Percentiles rank a stretch among this genome's conserved stretches.
These are phyloP conservation scores for Eristalinus sepulchralis DNA, from an alignment of 2,888 invertebrate genomes.

Conservation along the genomic window DNA sequence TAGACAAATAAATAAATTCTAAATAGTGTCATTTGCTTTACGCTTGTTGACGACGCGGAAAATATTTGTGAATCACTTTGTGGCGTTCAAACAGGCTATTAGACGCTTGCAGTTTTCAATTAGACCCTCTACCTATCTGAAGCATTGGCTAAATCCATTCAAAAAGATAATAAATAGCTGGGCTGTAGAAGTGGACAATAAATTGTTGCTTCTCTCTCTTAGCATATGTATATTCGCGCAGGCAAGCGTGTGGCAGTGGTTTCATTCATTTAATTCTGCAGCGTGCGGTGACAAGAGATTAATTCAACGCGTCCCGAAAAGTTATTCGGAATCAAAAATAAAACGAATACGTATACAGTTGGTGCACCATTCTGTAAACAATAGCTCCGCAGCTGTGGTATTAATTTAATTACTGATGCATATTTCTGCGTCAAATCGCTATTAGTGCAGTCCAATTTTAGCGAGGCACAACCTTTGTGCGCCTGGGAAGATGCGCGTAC, in stretches of 20 bases:
- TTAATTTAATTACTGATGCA: constrained; percentile 44
- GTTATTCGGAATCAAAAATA: constrained; percentile 38
- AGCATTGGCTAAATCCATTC: constrained; percentile 26
- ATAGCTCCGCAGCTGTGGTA: constrained; percentile 58
- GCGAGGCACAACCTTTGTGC: constrained; percentile 52
- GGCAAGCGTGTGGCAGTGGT: constrained; percentile 41
- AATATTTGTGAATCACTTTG: constrained; percentile 43
- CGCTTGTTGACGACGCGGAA: constrained; percentile 7
- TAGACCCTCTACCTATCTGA: constrained; percentile 44
- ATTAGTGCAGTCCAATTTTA: constrained; percentile 4
- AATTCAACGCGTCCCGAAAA: constrained; percentile 53
- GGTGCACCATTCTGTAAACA: constrained; percentile 43
- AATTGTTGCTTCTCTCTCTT: constrained; percentile 51
- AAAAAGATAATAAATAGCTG: constrained; percentile 23
- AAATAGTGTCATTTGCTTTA: not conserved
- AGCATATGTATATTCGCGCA: not conserved
- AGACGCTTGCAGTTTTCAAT: constrained; percentile 65
- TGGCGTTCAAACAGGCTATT: constrained; percentile 36
- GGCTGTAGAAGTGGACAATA: constrained; percentile 28
- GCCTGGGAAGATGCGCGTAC: constrained; percentile 57
- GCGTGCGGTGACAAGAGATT: constrained; percentile 44
- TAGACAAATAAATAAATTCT: not conserved
- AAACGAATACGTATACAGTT: constrained; percentile 30
- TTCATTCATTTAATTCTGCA: constrained; percentile 65
- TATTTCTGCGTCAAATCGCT: constrained; percentile 8